Evolutionary conservation across 1,140 invertebrate species (phyloP), one percentile per base, ranked within the genome.

Genomic region (Drosophila pallidifrons): DNA sequence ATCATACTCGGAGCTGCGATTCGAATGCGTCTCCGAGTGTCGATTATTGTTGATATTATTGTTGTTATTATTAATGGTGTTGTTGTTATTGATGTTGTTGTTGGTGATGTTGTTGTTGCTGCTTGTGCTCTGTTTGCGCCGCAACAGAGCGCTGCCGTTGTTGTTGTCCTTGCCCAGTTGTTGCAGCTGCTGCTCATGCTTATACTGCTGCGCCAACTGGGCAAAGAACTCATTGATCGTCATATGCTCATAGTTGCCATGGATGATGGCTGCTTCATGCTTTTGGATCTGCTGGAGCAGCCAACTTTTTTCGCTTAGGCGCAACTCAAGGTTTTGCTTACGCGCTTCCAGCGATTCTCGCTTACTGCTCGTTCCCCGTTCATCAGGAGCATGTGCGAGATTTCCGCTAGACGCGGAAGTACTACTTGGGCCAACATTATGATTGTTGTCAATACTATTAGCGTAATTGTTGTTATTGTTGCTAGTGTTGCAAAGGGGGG

Each of bases 211-310:
- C 1, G 90, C 86, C 20, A 92, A 13, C 43, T 87, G 91, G 10
- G 73, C 73, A 58, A 92, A 87, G 66, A 92, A 90, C 49, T 92
- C 91, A 45, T 92, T 91, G 25, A 92, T 64, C 15, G 86, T 92
- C 75, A 92, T 57, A 28, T 92, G 81, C 63, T 92, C 91, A 59
- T 91, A 92, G 47, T 92, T 92, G 11, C 91, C 91, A 60, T 92
- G 88, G 11, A 92, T 75, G 7, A 92, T 92, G 35, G 87, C 80
- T 0, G 88, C 55, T 58, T 92, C 91, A 28, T 92, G 88, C 5
- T 92, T 92, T 47, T 92, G 91, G 5, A 92, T 91, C 55, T 92
- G 91, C 52, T 92, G 91, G 54, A 91, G 51, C 8, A 92, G 68
- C 89, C 91, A 92, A 54, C 77, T 92, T 52, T 92, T 92, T 25